Percentiles rank a stretch among this genome's conserved stretches.
Conservation (phyloP, 1,140 invertebrate species). For the Neotoxoptera formosana region DNA sequence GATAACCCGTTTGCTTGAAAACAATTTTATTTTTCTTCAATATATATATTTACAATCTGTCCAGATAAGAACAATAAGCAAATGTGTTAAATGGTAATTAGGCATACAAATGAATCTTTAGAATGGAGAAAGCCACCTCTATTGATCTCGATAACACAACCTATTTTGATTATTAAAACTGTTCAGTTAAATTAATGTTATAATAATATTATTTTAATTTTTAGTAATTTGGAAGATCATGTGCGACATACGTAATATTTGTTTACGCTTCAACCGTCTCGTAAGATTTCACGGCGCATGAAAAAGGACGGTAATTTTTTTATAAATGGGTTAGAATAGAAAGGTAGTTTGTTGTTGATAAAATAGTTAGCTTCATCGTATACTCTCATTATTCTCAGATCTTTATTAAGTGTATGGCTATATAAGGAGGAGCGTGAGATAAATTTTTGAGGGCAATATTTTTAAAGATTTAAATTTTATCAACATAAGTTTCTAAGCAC, state of each 20-base stretch:
- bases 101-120: not conserved
- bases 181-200: too few species aligned
- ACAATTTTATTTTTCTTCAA: not conserved
- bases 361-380: not conserved
- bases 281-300: not conserved
- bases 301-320: not conserved
- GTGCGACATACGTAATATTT: not conserved
- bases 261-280: not conserved
- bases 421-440: too few species aligned
- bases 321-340: not conserved
- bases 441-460: too few species aligned
- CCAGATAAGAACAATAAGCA: not conserved
- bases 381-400: too few species aligned
- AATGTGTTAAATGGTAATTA: not conserved
- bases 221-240: not conserved
- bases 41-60: not conserved
- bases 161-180: too few species aligned
- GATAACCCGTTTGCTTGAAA: constrained; percentile 12
- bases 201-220: too few species aligned
- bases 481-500: too few species aligned
- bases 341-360: not conserved
- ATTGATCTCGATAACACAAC: not conserved
- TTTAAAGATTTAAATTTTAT: too few species aligned
- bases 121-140: not conserved
- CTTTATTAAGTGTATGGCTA: too few species aligned